These are phyloP conservation scores for Colostygia pectinataria DNA, from an alignment of 2,888 invertebrate genomes.

Conservation along the genomic window DNA sequence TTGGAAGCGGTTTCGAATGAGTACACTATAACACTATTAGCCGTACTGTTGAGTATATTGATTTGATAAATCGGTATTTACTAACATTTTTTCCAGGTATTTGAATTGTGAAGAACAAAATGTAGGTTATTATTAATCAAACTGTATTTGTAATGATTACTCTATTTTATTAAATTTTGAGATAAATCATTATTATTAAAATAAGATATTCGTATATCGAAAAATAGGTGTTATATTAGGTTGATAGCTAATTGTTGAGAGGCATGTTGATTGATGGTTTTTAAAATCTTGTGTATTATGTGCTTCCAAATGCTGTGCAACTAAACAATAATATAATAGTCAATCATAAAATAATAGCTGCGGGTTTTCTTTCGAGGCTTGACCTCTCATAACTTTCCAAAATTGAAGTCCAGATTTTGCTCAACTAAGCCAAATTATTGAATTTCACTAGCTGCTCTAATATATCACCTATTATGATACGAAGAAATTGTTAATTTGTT, in stretches of 20 bases:
- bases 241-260: slow-evolving; percentile 29
- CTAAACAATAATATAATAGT: slow-evolving; percentile 42
- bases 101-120: slow-evolving; percentile 32
- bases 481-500: slow-evolving; percentile 29
- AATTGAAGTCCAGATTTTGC: slow-evolving; percentile 18
- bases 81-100: slow-evolving; percentile 11
- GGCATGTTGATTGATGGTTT: slow-evolving; percentile 1
- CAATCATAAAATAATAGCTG: slow-evolving; percentile 1
- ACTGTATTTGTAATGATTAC: slow-evolving; percentile 27
- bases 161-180: slow-evolving; percentile 30
- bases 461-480: slow-evolving; percentile 47
- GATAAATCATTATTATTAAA: slow-evolving; percentile 28
- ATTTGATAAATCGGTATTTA: slow-evolving; percentile 17
- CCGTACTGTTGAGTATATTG: slow-evolving; percentile 13
- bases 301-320: slow-evolving; percentile 55
- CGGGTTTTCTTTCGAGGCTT: background rate
- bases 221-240: slow-evolving; percentile 67
- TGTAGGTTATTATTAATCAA: slow-evolving; percentile 30
- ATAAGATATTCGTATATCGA: slow-evolving; percentile 26
- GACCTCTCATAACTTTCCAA: background rate
- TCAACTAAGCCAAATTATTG: slow-evolving; percentile 21
- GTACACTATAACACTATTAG: slow-evolving; percentile 22
- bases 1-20: slow-evolving; percentile 12
- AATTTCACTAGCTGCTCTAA: slow-evolving; percentile 35
- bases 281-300: slow-evolving; percentile 31